Percentiles rank a stretch among this genome's conserved stretches.
Conservation (phyloP, 2,113 vertebrate genomes). For the Phycodurus eques region DNA sequence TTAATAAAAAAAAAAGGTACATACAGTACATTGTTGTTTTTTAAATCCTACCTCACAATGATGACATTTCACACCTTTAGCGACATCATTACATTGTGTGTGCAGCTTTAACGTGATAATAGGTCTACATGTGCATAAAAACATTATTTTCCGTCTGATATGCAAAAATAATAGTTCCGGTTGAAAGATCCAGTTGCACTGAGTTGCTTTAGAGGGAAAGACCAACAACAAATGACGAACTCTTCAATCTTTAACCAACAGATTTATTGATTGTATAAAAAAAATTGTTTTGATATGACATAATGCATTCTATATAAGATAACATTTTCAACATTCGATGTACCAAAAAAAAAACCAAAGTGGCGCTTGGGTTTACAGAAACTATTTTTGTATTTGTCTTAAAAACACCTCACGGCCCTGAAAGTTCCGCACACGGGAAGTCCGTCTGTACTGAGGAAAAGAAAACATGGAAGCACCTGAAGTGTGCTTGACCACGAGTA, state of each 20-base stretch:
- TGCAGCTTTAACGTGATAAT: too few relatives aligned
- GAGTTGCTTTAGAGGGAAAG: neutral
- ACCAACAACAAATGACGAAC: conserved; percentile 1
- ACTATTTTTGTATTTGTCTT: conserved; percentile 42
- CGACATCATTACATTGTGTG: too few relatives aligned
- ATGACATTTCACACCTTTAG: too few relatives aligned
- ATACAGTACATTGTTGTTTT: neutral
- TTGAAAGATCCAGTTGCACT: too few relatives aligned
- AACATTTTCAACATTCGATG: conserved; percentile 81
- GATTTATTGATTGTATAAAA: conserved; percentile 83
- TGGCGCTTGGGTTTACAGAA: conserved; percentile 64
- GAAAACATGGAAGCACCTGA: conserved; percentile 22
- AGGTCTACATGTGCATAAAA: too few relatives aligned
- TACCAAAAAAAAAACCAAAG: conserved; percentile 74
- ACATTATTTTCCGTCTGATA: too few relatives aligned
- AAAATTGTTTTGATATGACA: conserved; percentile 81
- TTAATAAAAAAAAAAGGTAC: neutral
- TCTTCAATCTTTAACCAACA: conserved; percentile 58
- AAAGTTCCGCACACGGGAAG: conserved; percentile 48
- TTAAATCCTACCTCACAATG: neutral
- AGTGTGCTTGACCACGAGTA: conserved; percentile 32
- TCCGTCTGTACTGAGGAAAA: neutral
- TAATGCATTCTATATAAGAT: conserved; percentile 84
- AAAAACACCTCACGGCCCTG: conserved; percentile 65
- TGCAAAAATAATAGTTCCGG: too few relatives aligned